Evolutionary conservation across 2,113 vertebrate genomes (phyloP).

Genomic region (Cyanoramphus novaezelandiae): DNA sequence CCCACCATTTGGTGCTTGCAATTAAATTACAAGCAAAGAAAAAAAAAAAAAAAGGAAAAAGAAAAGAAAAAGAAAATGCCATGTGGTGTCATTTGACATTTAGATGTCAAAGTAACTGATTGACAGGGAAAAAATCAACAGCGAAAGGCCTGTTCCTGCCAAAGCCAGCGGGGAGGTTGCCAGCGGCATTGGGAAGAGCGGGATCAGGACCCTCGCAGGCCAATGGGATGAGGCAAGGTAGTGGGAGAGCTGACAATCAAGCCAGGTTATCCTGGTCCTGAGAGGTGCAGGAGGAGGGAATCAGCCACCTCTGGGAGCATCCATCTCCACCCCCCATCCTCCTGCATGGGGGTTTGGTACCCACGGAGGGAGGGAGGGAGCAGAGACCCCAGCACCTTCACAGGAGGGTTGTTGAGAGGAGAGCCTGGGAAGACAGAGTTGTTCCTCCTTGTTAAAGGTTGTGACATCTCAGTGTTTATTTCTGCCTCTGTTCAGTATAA

Average conservation of each 20-base stretch:
- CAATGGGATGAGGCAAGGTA: neutral
- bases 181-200: constrained; percentile 4
- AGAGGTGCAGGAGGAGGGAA: neutral
- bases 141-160: constrained; percentile 50
- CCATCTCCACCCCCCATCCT: neutral
- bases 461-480: fast-evolving
- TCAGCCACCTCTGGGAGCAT: neutral
- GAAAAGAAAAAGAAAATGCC: neutral
- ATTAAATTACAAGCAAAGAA: constrained; percentile 8
- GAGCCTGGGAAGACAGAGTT: neutral
- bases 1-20: constrained; percentile 56
- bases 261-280: neutral
- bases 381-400: fast-evolving
- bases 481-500: neutral
- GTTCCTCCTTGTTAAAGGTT: neutral
- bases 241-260: neutral
- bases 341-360: neutral
- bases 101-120: constrained; percentile 67
- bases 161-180: constrained; percentile 10
- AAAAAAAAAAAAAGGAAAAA: no score
- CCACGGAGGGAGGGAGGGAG: fast-evolving
- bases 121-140: constrained; percentile 62
- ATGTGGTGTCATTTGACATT: constrained; percentile 68
- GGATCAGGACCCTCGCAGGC: neutral
- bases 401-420: neutral